Conservation (phyloP, 2,888 invertebrate species). For the Galeruca laticollis region DNA sequence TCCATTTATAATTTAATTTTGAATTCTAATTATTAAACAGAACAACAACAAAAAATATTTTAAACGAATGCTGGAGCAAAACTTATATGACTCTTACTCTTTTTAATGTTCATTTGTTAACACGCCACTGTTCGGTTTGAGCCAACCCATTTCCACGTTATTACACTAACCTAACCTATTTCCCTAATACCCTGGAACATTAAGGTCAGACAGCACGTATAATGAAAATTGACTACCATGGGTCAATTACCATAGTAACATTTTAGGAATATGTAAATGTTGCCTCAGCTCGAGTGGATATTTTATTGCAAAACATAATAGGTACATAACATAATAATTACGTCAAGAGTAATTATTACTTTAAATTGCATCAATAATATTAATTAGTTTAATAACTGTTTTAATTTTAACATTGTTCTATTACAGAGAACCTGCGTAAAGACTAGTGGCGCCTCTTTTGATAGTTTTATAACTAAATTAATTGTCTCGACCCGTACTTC, state of each 20-base stretch:
- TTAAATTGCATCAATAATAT: background rate
- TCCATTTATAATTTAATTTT: too few relatives aligned
- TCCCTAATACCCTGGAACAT: background rate
- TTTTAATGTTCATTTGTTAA: background rate
- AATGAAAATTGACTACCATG: slow-evolving; percentile 3
- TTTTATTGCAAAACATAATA: background rate
- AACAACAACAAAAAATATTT: too few relatives aligned
- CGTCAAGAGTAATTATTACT: background rate
- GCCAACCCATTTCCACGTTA: slow-evolving; percentile 4
- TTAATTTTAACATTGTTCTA: background rate
- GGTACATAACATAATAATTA: background rate
- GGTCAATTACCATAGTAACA: background rate
- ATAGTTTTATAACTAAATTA: too few relatives aligned
- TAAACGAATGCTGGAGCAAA: too few relatives aligned
- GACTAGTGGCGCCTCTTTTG: too few relatives aligned
- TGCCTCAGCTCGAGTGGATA: background rate
- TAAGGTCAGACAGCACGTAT: background rate
- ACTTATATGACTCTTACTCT: too few relatives aligned
- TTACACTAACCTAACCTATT: slow-evolving; percentile 2
- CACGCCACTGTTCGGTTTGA: background rate
- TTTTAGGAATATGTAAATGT: background rate
- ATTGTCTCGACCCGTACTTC: too few relatives aligned
- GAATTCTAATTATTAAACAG: too few relatives aligned
- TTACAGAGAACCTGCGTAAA: too few relatives aligned
- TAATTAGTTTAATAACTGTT: background rate